Evolutionary conservation across 2,113 vertebrate genomes (phyloP).

Genomic region (Terrapene triunguis): DNA sequence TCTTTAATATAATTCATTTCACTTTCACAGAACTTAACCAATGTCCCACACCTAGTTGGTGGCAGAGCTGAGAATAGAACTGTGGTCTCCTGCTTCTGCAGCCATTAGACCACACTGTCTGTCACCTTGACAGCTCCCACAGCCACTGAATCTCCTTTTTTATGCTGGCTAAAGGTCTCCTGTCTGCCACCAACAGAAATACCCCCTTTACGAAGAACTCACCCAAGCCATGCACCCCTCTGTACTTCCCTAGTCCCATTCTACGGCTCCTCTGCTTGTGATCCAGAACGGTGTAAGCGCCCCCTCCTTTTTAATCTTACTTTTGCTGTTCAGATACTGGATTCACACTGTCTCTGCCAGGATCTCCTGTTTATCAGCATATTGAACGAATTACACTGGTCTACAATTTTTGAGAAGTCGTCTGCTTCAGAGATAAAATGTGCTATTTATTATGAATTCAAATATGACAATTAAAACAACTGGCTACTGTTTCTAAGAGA

Average conservation of each 20-base stretch:
- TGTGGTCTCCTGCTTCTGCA: neutral
- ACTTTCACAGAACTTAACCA: neutral
- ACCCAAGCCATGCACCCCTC: neutral
- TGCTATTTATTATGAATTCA: too few species aligned
- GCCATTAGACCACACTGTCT: neutral
- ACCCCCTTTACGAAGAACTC: rapidly evolving
- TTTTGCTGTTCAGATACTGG: neutral
- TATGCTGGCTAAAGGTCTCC: neutral
- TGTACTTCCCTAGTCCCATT: neutral
- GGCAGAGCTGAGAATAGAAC: neutral
- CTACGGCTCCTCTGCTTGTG: neutral
- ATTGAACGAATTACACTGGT: neutral
- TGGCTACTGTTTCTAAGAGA: too few species aligned
- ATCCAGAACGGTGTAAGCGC: neutral
- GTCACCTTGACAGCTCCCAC: neutral
- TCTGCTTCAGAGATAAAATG: too few species aligned
- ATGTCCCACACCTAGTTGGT: neutral
- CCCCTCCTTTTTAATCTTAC: neutral
- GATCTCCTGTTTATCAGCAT: neutral
- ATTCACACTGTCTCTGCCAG: neutral
- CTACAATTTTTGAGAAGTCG: too few species aligned
- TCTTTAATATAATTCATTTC: too few species aligned
- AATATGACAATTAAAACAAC: too few species aligned
- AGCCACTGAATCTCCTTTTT: neutral
- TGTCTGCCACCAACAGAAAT: neutral